Base-by-base conservation (phyloP, 2,113 vertebrate species). In the Oxygymnocypris stewartii region DNA sequence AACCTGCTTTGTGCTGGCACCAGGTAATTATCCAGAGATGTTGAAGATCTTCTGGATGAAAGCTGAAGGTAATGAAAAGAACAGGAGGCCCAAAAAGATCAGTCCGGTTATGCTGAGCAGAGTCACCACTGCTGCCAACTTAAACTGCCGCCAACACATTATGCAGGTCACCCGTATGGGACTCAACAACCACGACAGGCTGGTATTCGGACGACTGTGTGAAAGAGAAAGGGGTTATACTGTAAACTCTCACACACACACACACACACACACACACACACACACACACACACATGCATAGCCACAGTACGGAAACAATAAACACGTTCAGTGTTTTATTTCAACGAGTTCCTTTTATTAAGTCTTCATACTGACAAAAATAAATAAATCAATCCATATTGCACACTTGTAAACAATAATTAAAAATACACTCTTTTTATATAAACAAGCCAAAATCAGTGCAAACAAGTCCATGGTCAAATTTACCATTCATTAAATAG, bases 401-500 rank as follows among this genome's bases (percentile, higher is more conserved):
- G 74, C 92, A 94, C 91, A 92, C 94, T 84, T 85, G 86, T 90
- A 85, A 92, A 90, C 87, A 90, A 82, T 81, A 91, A 76, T 89
- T 92, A 92, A 85, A 94, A 94, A 95, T 91, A 89, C 90, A 93
- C 85, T 81, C 79, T 87, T 88, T 87, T 89, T 44, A 92, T 93
- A 94, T 93, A 93, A 94, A 93, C 92, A 95, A 91, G 91, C 92
- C 88, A 85, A 89, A 91, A 87, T 93, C 92, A 93, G 93, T 95
- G 94, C 94, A 95, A 94, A 89, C 86, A 89, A 73, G 77, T 92
- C 77, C 90, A 23, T 84, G 79, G 76, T 84, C 28, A 77, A 75
- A 84, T 86, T 51, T 76, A 47, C 28, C 79, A 76, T 79, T 85
- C 47, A 78, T 84, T 86, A 80, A 82, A 86, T 63, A 86, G 40